Evolutionary conservation across 2,113 vertebrate genomes (phyloP).

Genomic region (Ochotona curzoniae): DNA sequence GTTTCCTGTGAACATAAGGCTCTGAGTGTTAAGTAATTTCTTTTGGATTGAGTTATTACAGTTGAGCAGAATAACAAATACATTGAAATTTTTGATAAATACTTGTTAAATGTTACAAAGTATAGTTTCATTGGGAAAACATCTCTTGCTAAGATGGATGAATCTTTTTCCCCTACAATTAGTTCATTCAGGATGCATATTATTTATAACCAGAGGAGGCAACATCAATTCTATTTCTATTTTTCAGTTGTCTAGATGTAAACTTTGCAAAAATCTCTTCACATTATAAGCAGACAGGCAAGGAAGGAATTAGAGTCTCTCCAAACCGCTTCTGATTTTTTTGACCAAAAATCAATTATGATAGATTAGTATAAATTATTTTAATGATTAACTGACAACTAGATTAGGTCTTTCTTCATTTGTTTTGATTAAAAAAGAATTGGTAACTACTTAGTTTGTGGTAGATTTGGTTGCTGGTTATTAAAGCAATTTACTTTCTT

Average conservation of each 20-base stretch:
- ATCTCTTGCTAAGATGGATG: conserved; percentile 64
- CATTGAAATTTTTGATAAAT: conserved; percentile 74
- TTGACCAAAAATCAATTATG: conserved; percentile 50
- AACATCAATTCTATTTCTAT: conserved; percentile 48
- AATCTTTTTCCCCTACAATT: neutral
- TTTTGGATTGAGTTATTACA: conserved; percentile 65
- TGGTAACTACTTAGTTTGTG: conserved; percentile 42
- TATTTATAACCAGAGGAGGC: conserved; percentile 56
- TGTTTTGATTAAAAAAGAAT: conserved; percentile 50
- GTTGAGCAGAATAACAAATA: conserved; percentile 70
- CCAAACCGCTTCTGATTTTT: conserved; percentile 51
- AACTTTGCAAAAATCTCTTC: conserved; percentile 51
- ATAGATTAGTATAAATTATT: conserved; percentile 63
- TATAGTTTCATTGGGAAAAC: conserved; percentile 57
- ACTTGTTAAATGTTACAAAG: conserved; percentile 61
- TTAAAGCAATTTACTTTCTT: conserved; percentile 54
- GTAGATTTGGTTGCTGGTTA: conserved; percentile 29
- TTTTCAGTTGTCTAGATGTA: conserved; percentile 64
- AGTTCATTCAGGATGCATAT: conserved; percentile 55
- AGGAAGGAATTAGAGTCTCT: conserved; percentile 50
- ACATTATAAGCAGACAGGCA: neutral
- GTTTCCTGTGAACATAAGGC: conserved; percentile 66
- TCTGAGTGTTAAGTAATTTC: conserved; percentile 70
- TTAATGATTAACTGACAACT: conserved; percentile 57
- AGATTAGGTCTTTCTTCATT: conserved; percentile 31